These are phyloP conservation scores for Oxystoma pomonae DNA, from an alignment of 2,888 invertebrate genomes.

Conservation along the genomic window DNA sequence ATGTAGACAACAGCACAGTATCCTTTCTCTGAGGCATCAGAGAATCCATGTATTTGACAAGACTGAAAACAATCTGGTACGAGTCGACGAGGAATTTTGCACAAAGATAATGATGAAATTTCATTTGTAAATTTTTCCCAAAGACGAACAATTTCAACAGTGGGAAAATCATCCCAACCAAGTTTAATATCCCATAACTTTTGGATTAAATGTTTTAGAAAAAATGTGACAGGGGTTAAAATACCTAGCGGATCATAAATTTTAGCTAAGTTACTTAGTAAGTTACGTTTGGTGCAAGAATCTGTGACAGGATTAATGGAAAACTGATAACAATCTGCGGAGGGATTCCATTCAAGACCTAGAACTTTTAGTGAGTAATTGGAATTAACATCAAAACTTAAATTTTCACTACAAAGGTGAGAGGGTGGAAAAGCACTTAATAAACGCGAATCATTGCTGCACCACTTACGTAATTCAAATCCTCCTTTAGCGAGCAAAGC, in stretches of 20 bases:
- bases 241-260: slow-evolving; percentile 6
- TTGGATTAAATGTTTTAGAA: slow-evolving; percentile 4
- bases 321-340: neutral
- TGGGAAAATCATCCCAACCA: slow-evolving; percentile 2
- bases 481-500: slow-evolving; percentile 6
- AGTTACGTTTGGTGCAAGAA: slow-evolving; percentile 3
- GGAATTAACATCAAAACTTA: neutral
- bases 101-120: neutral
- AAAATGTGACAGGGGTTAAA: slow-evolving; percentile 5
- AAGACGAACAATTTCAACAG: neutral
- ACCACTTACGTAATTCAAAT: slow-evolving; percentile 8
- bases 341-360: slow-evolving; percentile 2
- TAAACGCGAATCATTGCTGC: neutral
- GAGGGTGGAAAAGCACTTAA: neutral
- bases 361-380: neutral
- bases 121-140: slow-evolving; percentile 2
- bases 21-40: slow-evolving; percentile 1
- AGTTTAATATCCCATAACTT: slow-evolving; percentile 1
- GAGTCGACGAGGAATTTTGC: neutral
- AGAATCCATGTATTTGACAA: slow-evolving; percentile 3
- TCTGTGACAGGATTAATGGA: neutral
- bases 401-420: neutral
- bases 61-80: neutral
- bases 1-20: slow-evolving; percentile 2
- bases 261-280: slow-evolving; percentile 2